phyloP scores from a whole-genome alignment of 2,113 vertebrate genomes.

The Cinclus mexicanus region DNA sequence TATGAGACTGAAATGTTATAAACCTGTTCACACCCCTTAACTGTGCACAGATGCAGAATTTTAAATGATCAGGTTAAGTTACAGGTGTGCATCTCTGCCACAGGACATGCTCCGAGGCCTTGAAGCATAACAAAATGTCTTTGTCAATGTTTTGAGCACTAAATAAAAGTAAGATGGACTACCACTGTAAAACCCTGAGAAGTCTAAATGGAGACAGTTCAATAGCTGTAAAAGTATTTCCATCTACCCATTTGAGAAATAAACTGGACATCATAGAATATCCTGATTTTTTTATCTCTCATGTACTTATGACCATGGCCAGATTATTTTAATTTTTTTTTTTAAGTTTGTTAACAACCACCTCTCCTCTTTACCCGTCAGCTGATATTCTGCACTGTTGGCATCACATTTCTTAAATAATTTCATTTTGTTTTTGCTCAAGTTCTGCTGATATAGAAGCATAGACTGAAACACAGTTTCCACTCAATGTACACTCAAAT shows the following conservation, averaged over 20 bases:
- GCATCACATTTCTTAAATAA: not conserved
- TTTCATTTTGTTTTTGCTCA: not conserved
- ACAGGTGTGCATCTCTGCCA: not conserved
- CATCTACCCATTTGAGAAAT: not conserved
- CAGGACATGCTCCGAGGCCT: not conserved
- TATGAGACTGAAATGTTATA: not conserved
- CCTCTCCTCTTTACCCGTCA: not conserved
- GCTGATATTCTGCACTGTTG: not conserved
- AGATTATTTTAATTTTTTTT: not conserved
- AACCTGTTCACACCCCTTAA: not conserved
- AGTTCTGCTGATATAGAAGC: not conserved
- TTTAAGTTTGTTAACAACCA: not conserved
- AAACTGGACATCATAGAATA: not conserved
- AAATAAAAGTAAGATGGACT: not conserved
- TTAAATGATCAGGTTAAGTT: not conserved
- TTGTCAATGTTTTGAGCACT: not conserved
- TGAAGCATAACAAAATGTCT: not conserved
- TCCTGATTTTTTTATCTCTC: not conserved
- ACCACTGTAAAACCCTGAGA: not conserved
- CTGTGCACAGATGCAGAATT: not conserved
- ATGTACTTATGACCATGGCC: not conserved
- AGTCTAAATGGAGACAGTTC: not conserved
- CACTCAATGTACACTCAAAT: not conserved
- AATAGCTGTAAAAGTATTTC: not conserved
- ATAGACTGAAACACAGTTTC: not conserved